Conservation (phyloP, 1,140 invertebrate genomes). For the Apis cerana region DNA sequence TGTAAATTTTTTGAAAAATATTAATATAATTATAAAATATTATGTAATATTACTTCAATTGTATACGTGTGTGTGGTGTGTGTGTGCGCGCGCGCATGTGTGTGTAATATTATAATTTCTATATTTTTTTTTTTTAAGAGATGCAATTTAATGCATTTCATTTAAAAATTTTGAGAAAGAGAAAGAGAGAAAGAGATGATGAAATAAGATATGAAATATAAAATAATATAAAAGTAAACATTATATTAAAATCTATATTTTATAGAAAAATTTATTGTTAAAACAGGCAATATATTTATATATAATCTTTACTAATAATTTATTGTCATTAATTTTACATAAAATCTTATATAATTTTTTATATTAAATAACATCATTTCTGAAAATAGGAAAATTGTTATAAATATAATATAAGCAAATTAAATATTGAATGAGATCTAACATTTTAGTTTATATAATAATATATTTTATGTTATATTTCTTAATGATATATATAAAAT, state of each 20-base stretch:
- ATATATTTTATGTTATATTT: neutral
- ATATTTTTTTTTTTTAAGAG: neutral
- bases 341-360: conserved; percentile 4
- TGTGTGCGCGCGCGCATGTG: too few relatives aligned
- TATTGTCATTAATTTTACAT: conserved; percentile 28
- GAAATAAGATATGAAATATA: neutral
- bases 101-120: neutral
- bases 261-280: neutral
- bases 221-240: neutral
- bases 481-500: conserved; percentile 2
- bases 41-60: neutral
- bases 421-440: conserved; percentile 1
- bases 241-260: neutral
- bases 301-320: conserved; percentile 13
- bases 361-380: conserved; percentile 10
- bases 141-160: too few relatives aligned
- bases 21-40: neutral
- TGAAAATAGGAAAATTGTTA: neutral
- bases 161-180: neutral
- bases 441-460: conserved; percentile 7
- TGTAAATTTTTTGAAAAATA: neutral
- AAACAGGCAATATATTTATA: neutral
- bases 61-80: too few relatives aligned
- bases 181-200: too few relatives aligned
- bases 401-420: neutral